Conservation (phyloP, 2,888 invertebrate species). For the Macrophya annulata region DNA sequence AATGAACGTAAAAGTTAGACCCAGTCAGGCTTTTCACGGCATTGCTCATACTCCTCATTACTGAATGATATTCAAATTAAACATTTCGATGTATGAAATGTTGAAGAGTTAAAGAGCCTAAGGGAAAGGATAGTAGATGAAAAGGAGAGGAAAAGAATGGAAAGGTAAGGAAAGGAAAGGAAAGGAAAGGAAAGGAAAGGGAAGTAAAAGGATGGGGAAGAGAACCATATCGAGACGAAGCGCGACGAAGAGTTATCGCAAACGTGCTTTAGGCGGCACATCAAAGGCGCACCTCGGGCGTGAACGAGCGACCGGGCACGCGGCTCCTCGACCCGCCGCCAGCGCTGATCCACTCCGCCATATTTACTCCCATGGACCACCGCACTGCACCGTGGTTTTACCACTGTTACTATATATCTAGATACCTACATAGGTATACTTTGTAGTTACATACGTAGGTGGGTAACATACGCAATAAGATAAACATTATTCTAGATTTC, state of each 20-base stretch:
- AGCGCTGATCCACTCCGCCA: slow-evolving; percentile 69
- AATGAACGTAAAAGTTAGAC: background rate
- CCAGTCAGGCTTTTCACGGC: background rate
- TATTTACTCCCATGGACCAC: slow-evolving; percentile 76
- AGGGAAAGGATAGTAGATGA: background rate
- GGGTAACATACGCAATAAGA: background rate
- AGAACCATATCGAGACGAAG: slow-evolving; percentile 62
- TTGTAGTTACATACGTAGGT: background rate
- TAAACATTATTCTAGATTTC: slow-evolving; percentile 21
- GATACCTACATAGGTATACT: background rate
- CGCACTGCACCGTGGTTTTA: slow-evolving; percentile 58
- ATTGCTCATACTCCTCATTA: background rate
- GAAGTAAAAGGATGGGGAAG: slow-evolving; percentile 55
- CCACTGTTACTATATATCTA: slow-evolving; percentile 38
- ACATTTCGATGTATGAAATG: background rate
- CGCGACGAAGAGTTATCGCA: slow-evolving; percentile 71
- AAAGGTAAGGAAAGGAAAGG: background rate
- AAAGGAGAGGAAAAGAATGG: slow-evolving; percentile 8
- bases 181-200: slow-evolving; percentile 55
- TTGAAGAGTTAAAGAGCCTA: background rate
- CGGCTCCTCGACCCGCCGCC: slow-evolving; percentile 75
- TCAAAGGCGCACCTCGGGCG: slow-evolving; percentile 78
- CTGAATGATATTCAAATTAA: background rate
- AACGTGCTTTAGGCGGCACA: slow-evolving; percentile 76
- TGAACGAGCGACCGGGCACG: slow-evolving; percentile 77